Evolutionary conservation across 2,888 invertebrate species (phyloP), one percentile per base, ranked within the genome.

Genomic region (Mesorhabditis spiculigera): DNA sequence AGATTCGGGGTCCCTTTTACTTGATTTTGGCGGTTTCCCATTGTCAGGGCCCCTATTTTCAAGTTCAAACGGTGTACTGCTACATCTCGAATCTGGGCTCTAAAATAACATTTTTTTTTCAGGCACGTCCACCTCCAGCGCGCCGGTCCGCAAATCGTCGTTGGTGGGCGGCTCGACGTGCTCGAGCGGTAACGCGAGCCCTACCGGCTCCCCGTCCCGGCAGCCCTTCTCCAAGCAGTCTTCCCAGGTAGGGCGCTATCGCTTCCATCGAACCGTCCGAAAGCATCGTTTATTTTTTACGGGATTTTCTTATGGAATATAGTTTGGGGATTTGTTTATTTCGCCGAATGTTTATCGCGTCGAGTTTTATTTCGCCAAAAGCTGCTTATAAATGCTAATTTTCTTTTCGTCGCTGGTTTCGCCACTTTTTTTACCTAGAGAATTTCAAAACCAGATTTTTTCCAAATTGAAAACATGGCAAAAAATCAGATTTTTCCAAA

Each of bases 61-160:
- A 28, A 28, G 28, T 28, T 28, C 28, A 28, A 28, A 3, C 28
- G 28, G 28, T 28, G 28, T 28, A 28, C 28, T 28, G 28, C 28
- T 28, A 28, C 3, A 28, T 28, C 28, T 28, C 28, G 28, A 28
- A 3, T 28, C 28, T 28, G 28, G 28, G 28, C 28, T 28, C n/a
- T 50, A 13, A 2, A 50, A 50, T 3, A 10, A 50, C n/a, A 50
- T 50, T 50, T 13, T 50, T 50, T 10, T 63, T 63, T 63, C 10
- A 16, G 16, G 4, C 16, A 16, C n/a, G 10, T 63, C 41, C 8
- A 28, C 28, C 28, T 63, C 63, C 10, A 16, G 10, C 10, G 41
- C 4, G 8, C 41, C 70, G 28, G 69, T 67, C 42, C 69, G 77
- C 13, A 77, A 77, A 63, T 77, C 77, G 28, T 77, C 77, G n/a